These are phyloP conservation scores for Ennomos erosarius DNA, from an alignment of 2,888 invertebrate species.

Conservation along the genomic window DNA sequence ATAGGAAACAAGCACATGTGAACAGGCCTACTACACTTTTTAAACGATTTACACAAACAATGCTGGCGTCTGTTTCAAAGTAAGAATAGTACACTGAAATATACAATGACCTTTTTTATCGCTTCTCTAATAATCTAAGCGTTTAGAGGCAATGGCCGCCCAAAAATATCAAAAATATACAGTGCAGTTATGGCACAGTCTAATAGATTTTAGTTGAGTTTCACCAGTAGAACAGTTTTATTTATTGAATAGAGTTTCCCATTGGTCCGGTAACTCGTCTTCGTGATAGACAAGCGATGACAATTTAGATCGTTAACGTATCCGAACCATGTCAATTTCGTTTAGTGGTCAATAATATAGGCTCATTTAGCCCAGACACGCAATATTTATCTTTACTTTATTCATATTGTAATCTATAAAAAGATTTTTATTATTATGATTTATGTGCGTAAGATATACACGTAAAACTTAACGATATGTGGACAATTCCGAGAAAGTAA, in stretches of 20 bases:
- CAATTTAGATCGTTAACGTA: constrained; percentile 15
- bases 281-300: constrained; percentile 4
- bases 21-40: constrained; percentile 4
- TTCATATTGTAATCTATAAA: not conserved
- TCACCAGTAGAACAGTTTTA: not conserved
- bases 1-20: constrained; percentile 19
- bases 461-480: too few relatives aligned
- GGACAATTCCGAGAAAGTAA: too few relatives aligned
- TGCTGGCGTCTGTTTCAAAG: not conserved
- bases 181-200: not conserved
- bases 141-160: too few relatives aligned
- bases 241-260: constrained; percentile 3
- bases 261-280: not conserved
- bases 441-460: too few relatives aligned
- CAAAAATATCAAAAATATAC: not conserved
- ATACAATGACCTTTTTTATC: too few relatives aligned
- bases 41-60: constrained; percentile 3
- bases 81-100: too few relatives aligned
- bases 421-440: not conserved
- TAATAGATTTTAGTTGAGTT: not conserved
- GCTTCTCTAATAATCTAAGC: too few relatives aligned
- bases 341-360: constrained; percentile 17
- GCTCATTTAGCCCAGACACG: constrained; percentile 12
- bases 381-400: constrained; percentile 4
- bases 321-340: constrained; percentile 27